Conservation (phyloP, 2,888 invertebrate species). For the Chouioia cunea region DNA sequence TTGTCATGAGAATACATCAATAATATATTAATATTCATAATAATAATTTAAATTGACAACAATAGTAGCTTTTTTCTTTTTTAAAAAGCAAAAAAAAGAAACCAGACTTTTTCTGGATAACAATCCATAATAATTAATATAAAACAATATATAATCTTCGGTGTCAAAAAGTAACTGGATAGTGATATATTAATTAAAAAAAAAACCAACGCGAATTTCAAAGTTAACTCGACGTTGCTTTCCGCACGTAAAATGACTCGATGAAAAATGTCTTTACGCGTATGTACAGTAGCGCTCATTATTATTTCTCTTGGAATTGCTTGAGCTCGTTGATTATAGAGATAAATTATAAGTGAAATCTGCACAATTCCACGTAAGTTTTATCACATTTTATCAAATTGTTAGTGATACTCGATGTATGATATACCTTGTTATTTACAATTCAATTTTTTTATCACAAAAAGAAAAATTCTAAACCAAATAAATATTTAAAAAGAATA, state of each 20-base stretch:
- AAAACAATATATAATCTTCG: conserved; percentile 47
- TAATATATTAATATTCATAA: conserved; percentile 39
- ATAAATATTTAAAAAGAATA: no score
- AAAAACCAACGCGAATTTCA: conserved; percentile 39
- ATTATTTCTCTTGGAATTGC: conserved; percentile 38
- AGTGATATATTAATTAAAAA: conserved; percentile 25
- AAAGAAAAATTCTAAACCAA: no score
- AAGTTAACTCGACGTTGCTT: conserved; percentile 47
- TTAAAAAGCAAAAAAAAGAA: conserved; percentile 39
- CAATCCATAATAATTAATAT: conserved; percentile 40
- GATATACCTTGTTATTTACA: no score
- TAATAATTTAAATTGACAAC: conserved; percentile 48
- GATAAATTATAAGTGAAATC: conserved; percentile 2
- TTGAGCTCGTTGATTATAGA: conserved; percentile 18
- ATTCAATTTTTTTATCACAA: no score
- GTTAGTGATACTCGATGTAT: no score
- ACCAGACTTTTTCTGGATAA: conserved; percentile 42
- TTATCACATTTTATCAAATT: no score
- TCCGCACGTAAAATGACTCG: conserved; percentile 46
- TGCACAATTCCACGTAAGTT: conserved; percentile 25
- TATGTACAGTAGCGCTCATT: conserved; percentile 48
- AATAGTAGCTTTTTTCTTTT: conserved; percentile 38
- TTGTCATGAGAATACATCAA: conserved; percentile 24
- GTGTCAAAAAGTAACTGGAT: conserved; percentile 38
- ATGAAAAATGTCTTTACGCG: conserved; percentile 44